Percentiles rank a stretch among this genome's conserved stretches.
Evolutionary conservation across 2,113 vertebrate species (phyloP).

Genomic region (Seriola rivoliana): DNA sequence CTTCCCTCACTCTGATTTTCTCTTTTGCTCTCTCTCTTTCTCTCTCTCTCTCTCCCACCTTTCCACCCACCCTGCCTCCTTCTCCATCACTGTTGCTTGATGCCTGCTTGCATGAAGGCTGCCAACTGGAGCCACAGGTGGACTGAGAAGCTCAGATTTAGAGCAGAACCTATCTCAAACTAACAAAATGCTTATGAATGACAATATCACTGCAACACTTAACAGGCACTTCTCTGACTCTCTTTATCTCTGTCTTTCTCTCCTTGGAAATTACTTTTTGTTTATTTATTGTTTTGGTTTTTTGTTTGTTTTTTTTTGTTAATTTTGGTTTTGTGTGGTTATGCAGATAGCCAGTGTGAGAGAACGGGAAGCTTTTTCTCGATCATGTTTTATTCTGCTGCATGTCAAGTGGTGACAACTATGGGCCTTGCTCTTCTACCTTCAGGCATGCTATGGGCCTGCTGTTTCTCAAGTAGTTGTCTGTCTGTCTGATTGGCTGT

Average conservation of each 20-base stretch:
- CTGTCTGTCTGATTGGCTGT: slow-evolving; percentile 71
- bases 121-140: slow-evolving; percentile 83
- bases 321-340: slow-evolving; percentile 67
- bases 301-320: slow-evolving; percentile 6
- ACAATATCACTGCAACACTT: slow-evolving; percentile 82
- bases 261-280: slow-evolving; percentile 58
- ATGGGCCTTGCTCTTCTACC: slow-evolving; percentile 79
- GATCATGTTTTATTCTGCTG: slow-evolving; percentile 79
- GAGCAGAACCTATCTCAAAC: slow-evolving; percentile 73
- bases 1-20: slow-evolving; percentile 43
- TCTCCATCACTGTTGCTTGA: slow-evolving; percentile 87
- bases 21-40: slow-evolving; percentile 52
- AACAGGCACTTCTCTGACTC: slow-evolving; percentile 75
- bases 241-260: slow-evolving; percentile 74
- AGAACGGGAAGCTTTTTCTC: slow-evolving; percentile 66
- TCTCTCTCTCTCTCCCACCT: slow-evolving; percentile 81
- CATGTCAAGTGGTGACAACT: slow-evolving; percentile 82
- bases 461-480: slow-evolving; percentile 73
- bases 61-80: slow-evolving; percentile 82
- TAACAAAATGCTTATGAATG: slow-evolving; percentile 83
- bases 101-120: slow-evolving; percentile 99
- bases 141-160: slow-evolving; percentile 79
- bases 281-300: slow-evolving; percentile 31
- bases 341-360: slow-evolving; percentile 70
- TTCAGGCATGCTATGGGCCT: slow-evolving; percentile 83